A percentile compares a stretch with the other conserved stretches of the same genome.
These are phyloP conservation scores for Pocillopora damicornis DNA, from an alignment of 64 coral and sea anemone genomes.

Conservation along the genomic window DNA sequence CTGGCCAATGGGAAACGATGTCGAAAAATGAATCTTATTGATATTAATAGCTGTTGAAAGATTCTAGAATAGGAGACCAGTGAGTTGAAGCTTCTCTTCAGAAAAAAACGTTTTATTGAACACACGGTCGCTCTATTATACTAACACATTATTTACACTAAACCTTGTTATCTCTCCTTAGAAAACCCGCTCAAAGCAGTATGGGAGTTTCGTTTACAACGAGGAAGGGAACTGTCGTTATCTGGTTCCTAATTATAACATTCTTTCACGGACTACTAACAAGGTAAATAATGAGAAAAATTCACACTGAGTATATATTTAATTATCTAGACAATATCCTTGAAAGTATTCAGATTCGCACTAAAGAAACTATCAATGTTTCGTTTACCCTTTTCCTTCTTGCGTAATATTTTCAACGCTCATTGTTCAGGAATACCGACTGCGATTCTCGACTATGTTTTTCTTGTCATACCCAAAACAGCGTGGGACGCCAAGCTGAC, in stretches of 20 bases:
- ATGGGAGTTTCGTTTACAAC: constrained; percentile 2
- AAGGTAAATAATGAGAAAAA: not conserved
- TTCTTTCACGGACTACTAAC: constrained; percentile 22
- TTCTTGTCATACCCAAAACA: constrained; percentile 2
- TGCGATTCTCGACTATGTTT: not conserved
- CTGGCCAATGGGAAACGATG: not conserved
- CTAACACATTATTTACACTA: not conserved
- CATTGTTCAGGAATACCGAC: not conserved
- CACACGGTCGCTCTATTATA: not conserved
- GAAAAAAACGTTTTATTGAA: not conserved
- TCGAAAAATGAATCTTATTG: not conserved
- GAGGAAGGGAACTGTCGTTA: not conserved
- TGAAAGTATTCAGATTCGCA: not conserved
- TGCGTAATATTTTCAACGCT: not conserved
- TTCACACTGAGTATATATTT: not conserved
- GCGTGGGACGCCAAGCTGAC: constrained; percentile 3
- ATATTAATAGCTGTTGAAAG: not conserved
- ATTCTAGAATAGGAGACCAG: not conserved
- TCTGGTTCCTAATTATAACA: constrained; percentile 8
- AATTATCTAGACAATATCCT: not conserved
- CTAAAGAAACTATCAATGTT: not conserved
- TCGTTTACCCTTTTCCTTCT: not conserved
- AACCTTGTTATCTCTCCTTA: not conserved
- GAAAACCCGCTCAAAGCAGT: not conserved
- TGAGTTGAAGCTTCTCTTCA: not conserved